Evolutionary conservation across 1,140 invertebrate genomes (phyloP).

Genomic region (Ceratitis capitata): DNA sequence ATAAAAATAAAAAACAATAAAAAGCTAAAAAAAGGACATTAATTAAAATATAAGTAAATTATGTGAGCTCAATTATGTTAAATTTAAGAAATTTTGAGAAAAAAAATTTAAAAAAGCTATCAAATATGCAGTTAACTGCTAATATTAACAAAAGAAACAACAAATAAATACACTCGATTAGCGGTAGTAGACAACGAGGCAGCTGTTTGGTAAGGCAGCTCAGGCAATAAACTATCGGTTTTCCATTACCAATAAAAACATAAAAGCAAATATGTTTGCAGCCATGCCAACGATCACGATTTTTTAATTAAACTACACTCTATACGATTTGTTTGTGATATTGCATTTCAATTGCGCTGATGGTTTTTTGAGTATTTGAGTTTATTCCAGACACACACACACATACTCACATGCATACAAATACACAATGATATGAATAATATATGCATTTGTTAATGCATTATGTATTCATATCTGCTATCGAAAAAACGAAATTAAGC

Average conservation of each 20-base stretch:
- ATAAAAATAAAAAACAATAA: too few species aligned
- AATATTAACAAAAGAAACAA: not conserved
- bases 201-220: not conserved
- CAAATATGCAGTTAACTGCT: not conserved
- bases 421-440: not conserved
- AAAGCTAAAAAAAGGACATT: too few species aligned
- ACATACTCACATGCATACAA: not conserved
- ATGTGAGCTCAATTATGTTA: too few species aligned
- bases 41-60: too few species aligned
- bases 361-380: not conserved
- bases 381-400: not conserved
- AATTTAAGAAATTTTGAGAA: too few species aligned
- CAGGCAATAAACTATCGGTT: not conserved
- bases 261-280: not conserved
- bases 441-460: not conserved
- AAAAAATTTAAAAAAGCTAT: too few species aligned
- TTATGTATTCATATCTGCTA: not conserved
- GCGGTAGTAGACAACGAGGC: not conserved
- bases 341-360: slow-evolving; percentile 22
- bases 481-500: not conserved
- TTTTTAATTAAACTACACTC: slow-evolving; percentile 32
- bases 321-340: not conserved
- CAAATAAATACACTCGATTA: not conserved
- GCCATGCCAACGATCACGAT: not conserved
- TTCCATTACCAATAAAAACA: not conserved